phyloP scores from a whole-genome alignment of 2,113 vertebrate species.

The Mesoclemmys tuberculata region DNA sequence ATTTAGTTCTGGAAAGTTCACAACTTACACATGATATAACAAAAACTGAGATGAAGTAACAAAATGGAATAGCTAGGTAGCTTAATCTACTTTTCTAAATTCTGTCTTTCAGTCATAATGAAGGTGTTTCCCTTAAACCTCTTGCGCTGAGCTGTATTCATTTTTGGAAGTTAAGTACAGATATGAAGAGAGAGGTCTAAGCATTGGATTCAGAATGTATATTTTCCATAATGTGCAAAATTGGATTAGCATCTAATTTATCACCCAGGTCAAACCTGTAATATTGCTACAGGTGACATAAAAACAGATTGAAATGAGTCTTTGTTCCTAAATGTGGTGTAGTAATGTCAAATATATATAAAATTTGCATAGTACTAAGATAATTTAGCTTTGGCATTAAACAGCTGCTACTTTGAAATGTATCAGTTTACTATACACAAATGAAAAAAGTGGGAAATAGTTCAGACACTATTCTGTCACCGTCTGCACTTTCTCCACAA shows the following conservation, averaged over 20 bases:
- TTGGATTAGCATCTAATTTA: not conserved
- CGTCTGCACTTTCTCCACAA: conserved; percentile 69
- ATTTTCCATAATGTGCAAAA: not conserved
- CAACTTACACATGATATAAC: not conserved
- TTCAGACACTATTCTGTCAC: conserved; percentile 66
- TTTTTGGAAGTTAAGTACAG: not conserved
- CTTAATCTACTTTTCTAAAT: not conserved
- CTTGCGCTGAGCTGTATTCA: not conserved
- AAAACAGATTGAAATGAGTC: conserved; percentile 42
- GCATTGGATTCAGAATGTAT: not conserved
- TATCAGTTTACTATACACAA: conserved; percentile 73
- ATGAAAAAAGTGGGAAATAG: conserved; percentile 62
- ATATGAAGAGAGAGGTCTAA: not conserved
- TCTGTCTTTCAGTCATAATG: not conserved
- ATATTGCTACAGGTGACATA: conserved; percentile 13
- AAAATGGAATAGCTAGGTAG: not conserved
- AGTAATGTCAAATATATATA: conserved; percentile 33
- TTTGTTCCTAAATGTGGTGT: conserved; percentile 15
- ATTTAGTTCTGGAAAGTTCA: not conserved
- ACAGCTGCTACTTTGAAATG: conserved; percentile 75
- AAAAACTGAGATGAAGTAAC: not conserved
- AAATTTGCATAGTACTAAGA: conserved; percentile 46
- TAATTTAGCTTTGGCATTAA: conserved; percentile 69
- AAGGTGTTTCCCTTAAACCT: not conserved
- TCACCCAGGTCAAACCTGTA: not conserved